Evolutionary conservation across 2,888 invertebrate species (phyloP).

Genomic region (Platycnemis pennipes): DNA sequence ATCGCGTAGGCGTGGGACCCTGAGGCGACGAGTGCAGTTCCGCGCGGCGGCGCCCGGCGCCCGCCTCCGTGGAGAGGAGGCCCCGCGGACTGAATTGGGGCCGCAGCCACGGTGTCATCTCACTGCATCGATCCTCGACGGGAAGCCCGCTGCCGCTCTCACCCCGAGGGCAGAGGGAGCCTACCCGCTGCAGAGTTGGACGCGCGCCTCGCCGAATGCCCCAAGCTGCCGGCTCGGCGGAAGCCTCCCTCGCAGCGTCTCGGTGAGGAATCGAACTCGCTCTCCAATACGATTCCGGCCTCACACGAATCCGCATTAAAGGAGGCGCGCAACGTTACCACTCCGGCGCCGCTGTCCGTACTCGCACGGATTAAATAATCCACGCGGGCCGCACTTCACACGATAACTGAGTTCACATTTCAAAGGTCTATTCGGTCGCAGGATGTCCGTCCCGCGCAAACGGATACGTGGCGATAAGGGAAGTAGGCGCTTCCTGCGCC

Average conservation of each 20-base stretch:
- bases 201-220: background rate
- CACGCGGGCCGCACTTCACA: too few species aligned
- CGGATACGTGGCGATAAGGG: background rate
- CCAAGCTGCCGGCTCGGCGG: too few species aligned
- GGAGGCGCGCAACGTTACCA: too few species aligned
- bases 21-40: background rate
- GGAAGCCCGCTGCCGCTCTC: background rate
- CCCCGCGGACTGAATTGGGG: background rate
- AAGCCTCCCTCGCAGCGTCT: too few species aligned
- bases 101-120: background rate
- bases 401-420: background rate
- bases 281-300: too few species aligned
- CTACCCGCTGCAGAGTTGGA: background rate
- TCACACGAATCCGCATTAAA: too few species aligned
- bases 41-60: background rate
- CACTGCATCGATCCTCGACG: slow-evolving; percentile 22
- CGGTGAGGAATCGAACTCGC: too few species aligned
- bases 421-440: background rate
- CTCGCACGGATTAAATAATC: too few species aligned
- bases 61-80: background rate
- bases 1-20: background rate
- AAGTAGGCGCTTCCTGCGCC: too few species aligned
- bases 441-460: background rate
- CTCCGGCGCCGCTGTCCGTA: too few species aligned
- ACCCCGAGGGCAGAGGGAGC: background rate